Evolutionary conservation across 23 tunicate genomes (phyloP), one percentile per base, ranked within the genome.

Genomic region (Clavelina lepadiformis): DNA sequence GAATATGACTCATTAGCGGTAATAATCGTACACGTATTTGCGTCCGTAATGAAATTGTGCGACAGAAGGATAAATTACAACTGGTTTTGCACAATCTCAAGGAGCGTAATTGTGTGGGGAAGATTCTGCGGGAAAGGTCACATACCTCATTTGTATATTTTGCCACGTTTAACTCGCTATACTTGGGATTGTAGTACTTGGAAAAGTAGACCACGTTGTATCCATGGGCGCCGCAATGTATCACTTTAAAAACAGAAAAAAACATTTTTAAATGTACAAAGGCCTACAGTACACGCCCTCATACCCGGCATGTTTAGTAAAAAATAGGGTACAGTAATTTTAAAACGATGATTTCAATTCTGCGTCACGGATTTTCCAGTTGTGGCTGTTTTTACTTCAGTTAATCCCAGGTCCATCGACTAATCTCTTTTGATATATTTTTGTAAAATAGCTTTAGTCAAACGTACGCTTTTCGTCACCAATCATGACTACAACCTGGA

Each of bases 141-240:
- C 33, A 31, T 63, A 89, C 97, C 83, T 89, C 89, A 58, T 89
- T 56, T 21, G 88, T 63, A 45, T 67, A 75, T 24, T 76, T 70
- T 25, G 97, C 97, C 33, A 89, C 83, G 70, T 89, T 89, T 50
- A 89, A 25, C 34, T 76, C 97, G 22, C 26, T 34, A 31, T 61
- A 89, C 51, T 52, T 70, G 32, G 65, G 31, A 46, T 81, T 77
- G 75, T 52, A 89, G 45, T 89, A 46, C 19, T 70, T 69, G n/a
- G 76, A 74, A 38, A 89, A 89, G 56, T 81, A 86, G 13, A 81
- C 52, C 3, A 79, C 83, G 59, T 89, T 89, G 63, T 75, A 89
- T 35, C 74, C 71, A 67, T 89, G 97, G 20, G 97, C 97, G 15
- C 79, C 83, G 46, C 89, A 81, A 71, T 89, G 97, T 18, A 81